Evolutionary conservation across 2,113 vertebrate species (phyloP), one percentile per base, ranked within the genome.

Genomic region (Seriola rivoliana): DNA sequence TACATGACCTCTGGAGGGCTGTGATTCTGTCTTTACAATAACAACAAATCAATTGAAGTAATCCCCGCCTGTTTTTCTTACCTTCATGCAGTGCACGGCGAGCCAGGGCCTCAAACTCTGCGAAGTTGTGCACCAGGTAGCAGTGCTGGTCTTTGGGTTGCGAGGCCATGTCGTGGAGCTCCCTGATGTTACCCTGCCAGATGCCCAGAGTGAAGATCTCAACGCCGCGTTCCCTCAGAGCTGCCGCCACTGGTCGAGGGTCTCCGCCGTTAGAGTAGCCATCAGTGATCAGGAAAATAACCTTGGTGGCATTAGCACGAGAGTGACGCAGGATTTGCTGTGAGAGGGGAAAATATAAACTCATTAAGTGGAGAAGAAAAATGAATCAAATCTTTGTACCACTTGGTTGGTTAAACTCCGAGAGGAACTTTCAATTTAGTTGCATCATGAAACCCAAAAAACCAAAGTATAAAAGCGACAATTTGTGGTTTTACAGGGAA

Each of bases 201-300:
- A 99, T 99, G 40, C 98, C 98, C 63, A 99, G 94, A 0, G 98
- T 99, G 93, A 98, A 99, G 93, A 99, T 98, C 94, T 99, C 98
- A 38, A 99, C 98, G 13, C 97, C 97, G 21, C 95, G 95, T 25
- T 97, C 96, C 62, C 97, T 94, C 60, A 99, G 95, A 0, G 95
- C 95, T 0, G 97, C 96, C 8, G 98, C 98, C 78, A 98, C 88
- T 0, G 97, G 98, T 62, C 98, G 96, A 1, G 98, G 98, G 89
- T 99, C 98, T 19, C 98, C 98, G 0, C 98, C 98, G 0, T 99
- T 99, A 40, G 98, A 99, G 95, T 99, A 99, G 10, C 98, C 98
- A 13, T 99, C 98, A 5, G 98, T 99, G 89, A 99, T 98, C 72
- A 99, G 97, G 93, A 99, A 99, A 86, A 99, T 98, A 17, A 95